Conservation (phyloP, 2,888 invertebrate genomes). For the Terebella lapidaria region DNA sequence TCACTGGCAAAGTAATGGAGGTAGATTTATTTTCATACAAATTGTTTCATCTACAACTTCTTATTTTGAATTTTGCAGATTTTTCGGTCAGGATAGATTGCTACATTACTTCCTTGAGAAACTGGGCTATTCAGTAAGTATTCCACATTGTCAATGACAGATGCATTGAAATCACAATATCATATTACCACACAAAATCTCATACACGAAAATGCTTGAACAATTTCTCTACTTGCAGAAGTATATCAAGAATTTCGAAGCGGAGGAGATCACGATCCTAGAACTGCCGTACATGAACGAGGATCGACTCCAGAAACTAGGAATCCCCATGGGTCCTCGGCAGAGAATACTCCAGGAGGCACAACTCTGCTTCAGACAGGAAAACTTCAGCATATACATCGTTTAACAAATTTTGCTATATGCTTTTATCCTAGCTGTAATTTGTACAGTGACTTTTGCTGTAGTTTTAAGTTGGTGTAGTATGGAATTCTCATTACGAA, state of each 20-base stretch:
- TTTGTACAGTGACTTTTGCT: too few species aligned
- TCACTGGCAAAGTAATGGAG: too few species aligned
- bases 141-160: too few species aligned
- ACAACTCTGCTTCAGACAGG: conserved; percentile 44
- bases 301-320: conserved; percentile 78
- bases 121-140: conserved; percentile 76
- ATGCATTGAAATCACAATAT: too few species aligned
- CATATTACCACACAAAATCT: too few species aligned
- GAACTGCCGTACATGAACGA: conserved; percentile 87
- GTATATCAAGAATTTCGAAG: conserved; percentile 77
- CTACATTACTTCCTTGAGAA: conserved; percentile 83
- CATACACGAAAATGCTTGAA: too few species aligned
- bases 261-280: conserved; percentile 77
- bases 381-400: conserved; percentile 45
- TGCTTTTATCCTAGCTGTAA: too few species aligned
- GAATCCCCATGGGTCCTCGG: conserved; percentile 84
- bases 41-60: not conserved
- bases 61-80: too few species aligned
- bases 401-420: too few species aligned
- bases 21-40: not conserved
- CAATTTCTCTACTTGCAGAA: conserved; percentile 61
- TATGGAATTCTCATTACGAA: too few species aligned
- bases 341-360: conserved; percentile 78
- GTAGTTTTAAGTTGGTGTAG: too few species aligned
- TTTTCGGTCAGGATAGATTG: conserved; percentile 88